Evolutionary conservation across 2,888 invertebrate species (phyloP), one percentile per base, ranked within the genome.

Genomic region (Chrysodeixis includens): DNA sequence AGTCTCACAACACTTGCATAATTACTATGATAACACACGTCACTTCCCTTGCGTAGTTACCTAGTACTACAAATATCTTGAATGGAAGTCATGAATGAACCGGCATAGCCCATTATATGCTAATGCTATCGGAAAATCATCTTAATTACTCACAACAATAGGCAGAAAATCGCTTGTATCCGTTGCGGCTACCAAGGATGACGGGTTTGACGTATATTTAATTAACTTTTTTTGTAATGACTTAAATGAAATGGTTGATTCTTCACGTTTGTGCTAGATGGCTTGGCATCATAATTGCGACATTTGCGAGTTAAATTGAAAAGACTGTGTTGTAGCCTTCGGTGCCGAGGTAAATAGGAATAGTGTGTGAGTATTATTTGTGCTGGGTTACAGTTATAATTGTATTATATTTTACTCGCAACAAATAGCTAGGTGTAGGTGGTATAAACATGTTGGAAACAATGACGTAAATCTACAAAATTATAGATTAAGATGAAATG

Each of bases 101-200:
- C 69, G 72, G 79, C 81, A 79, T 76, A 78, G 35, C 35, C 83
- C 81, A 93, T 93, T 93, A 90, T 92, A 93, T 93, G 93, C 90
- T 88, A 93, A 93, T 93, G 72, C 81, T 90, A 93, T 92, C 92
- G 85, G 77, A 88, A 86, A 83, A 92, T 93, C 91, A 80, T 81
- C 88, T 92, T 92, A 92, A 93, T 92, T 92, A 83, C 81, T 55
- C 70, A 70, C 70, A 64, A 83, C 90, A 91, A 92, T 90, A 88
- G 84, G 87, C 84, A 79, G 85, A 83, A 90, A 93, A 93, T 92
- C 81, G 89, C 67, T 85, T 77, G 86, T 85, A 89, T 93, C 93
- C 93, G 91, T 78, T 53, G 44, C 58, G 54, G 56, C 66, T 56
- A 30, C 76, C 83, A 79, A 83, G 80, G 83, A 76, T 78, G 75